phyloP scores from a whole-genome alignment of 2,888 invertebrate species.

The Nephrotoma guestfalica region DNA sequence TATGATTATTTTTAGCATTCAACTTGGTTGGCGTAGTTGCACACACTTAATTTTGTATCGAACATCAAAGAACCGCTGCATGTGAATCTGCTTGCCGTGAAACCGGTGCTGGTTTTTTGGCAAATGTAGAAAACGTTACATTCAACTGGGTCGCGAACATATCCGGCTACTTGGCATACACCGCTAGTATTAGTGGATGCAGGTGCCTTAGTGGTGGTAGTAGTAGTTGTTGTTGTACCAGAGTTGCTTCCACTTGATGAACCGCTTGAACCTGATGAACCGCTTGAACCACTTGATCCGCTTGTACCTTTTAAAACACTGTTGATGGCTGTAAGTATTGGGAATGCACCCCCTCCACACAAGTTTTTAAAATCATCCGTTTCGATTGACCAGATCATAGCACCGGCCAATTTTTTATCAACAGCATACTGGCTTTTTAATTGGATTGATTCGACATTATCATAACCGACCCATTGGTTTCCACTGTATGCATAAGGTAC shows the following conservation, averaged over 20 bases:
- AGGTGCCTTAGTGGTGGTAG: not conserved
- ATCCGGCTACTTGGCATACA: constrained; percentile 31
- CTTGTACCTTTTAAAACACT: not conserved
- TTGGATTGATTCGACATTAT: constrained; percentile 23
- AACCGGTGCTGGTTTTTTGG: constrained; percentile 15
- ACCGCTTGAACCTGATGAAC: not conserved
- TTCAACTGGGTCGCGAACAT: constrained; percentile 44
- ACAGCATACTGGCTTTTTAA: constrained; percentile 16
- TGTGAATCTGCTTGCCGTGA: constrained; percentile 36
- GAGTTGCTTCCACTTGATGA: not conserved
- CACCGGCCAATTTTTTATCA: not conserved
- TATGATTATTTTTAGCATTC: constrained; percentile 11
- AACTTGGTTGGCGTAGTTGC: constrained; percentile 29
- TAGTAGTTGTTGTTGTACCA: not conserved
- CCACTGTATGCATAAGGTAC: constrained; percentile 28
- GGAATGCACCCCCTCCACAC: constrained; percentile 33
- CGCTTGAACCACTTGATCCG: not conserved
- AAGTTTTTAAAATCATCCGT: constrained; percentile 35
- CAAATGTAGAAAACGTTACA: constrained; percentile 61
- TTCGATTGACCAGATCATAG: not conserved
- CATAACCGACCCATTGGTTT: constrained; percentile 32
- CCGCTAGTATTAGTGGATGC: not conserved
- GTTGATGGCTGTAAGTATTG: not conserved
- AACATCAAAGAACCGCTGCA: constrained; percentile 46
- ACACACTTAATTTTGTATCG: constrained; percentile 33